A percentile compares a stretch with the other conserved stretches of the same genome.
Conservation (phyloP, 2,888 invertebrate genomes). For the Drosophila planitibia region DNA sequence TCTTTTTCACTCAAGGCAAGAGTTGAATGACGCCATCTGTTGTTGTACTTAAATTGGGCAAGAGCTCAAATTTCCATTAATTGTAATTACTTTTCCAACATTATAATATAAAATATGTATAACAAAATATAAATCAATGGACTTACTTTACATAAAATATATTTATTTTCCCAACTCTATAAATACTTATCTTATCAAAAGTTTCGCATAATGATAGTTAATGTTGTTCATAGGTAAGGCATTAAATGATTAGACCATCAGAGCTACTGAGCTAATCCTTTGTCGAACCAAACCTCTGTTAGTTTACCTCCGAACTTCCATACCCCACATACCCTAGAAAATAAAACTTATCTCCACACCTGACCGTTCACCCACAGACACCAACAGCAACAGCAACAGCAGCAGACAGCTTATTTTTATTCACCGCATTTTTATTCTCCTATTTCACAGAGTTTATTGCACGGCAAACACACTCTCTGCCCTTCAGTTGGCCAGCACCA, state of each 20-base stretch:
- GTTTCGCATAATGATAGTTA: background rate
- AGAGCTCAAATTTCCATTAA: constrained; percentile 17
- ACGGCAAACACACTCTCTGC: constrained; percentile 22
- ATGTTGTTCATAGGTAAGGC: background rate
- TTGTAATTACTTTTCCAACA: constrained; percentile 15
- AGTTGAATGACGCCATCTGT: constrained; percentile 17
- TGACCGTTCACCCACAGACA: constrained; percentile 43
- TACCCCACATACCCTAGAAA: constrained; percentile 34
- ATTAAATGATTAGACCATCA: background rate
- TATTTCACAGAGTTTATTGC: constrained; percentile 58
- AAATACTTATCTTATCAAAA: background rate
- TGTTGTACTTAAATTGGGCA: constrained; percentile 10
- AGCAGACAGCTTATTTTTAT: constrained; percentile 60
- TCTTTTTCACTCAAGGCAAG: background rate
- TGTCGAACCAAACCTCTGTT: background rate
- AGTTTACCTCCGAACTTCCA: background rate
- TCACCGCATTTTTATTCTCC: constrained; percentile 52
- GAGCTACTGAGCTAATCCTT: background rate
- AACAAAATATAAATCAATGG: background rate
- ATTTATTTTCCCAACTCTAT: background rate
- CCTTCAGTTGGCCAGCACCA: background rate
- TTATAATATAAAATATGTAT: background rate
- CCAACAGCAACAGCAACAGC: constrained; percentile 13
- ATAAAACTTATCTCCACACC: constrained; percentile 30
- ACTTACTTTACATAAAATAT: background rate